Evolutionary conservation across 2,888 invertebrate genomes (phyloP).

Genomic region (Ethmia dodecea): DNA sequence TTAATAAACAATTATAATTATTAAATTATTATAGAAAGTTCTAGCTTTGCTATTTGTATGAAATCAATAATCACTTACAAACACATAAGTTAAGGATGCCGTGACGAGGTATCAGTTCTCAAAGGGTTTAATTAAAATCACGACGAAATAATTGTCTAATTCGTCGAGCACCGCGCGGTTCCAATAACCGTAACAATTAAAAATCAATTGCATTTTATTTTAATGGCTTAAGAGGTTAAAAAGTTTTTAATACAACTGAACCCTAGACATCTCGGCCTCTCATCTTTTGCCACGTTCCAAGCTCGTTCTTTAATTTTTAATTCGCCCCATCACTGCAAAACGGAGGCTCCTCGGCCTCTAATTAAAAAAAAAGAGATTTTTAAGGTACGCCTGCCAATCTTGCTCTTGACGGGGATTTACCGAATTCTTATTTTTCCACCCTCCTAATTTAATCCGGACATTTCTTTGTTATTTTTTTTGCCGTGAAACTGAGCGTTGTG

Average conservation of each 20-base stretch:
- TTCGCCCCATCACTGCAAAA: conserved; percentile 25
- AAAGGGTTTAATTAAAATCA: no score
- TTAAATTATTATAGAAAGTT: no score
- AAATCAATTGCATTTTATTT: no score
- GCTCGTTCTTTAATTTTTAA: conserved; percentile 24
- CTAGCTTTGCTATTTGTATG: no score
- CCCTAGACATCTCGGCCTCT: not conserved
- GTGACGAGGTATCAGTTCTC: no score
- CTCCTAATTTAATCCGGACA: conserved; percentile 9
- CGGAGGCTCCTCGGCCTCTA: conserved; percentile 14
- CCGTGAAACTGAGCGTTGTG: conserved; percentile 3
- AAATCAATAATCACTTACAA: no score
- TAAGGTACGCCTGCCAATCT: conserved; percentile 17
- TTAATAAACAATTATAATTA: no score
- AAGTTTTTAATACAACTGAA: not conserved
- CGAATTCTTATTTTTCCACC: conserved; percentile 11
- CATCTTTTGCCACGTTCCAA: conserved; percentile 7
- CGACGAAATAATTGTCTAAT: no score
- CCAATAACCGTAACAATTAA: no score
- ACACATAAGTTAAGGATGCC: no score
- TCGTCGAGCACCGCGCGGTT: no score
- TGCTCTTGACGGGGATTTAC: conserved; percentile 17
- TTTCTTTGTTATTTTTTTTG: conserved; percentile 2
- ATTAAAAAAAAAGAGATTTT: conserved; percentile 22
- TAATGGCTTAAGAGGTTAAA: no score